A percentile compares a stretch with the other conserved stretches of the same genome.
Conservation (phyloP, 2,888 invertebrate genomes). For the Diarsia brunnea region DNA sequence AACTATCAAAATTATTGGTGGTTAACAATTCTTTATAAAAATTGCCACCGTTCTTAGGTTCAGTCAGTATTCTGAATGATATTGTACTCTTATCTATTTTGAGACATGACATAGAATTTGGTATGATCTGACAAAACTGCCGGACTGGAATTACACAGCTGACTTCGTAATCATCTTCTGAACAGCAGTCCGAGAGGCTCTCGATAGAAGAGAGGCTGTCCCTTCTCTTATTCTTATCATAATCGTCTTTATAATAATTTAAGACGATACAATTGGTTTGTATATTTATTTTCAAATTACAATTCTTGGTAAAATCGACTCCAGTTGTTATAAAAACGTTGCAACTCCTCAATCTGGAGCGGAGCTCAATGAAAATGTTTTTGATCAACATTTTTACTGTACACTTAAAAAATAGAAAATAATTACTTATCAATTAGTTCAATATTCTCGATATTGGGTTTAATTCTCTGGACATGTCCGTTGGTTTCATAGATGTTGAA, state of each 20-base stretch:
- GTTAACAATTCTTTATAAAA: conserved; percentile 86
- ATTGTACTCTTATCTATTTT: conserved; percentile 86
- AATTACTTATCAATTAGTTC: conserved; percentile 71
- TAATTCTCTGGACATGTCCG: conserved; percentile 87
- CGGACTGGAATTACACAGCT: conserved; percentile 81
- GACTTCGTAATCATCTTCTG: conserved; percentile 83
- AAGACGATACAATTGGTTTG: conserved; percentile 86
- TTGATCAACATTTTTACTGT: conserved; percentile 86
- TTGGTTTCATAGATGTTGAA: conserved; percentile 92
- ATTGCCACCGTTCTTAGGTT: conserved; percentile 85
- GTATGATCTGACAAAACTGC: conserved; percentile 86
- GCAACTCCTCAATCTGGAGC: conserved; percentile 91
- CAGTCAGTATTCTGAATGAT: conserved; percentile 87
- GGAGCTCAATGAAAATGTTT: conserved; percentile 90
- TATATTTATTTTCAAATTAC: conserved; percentile 87
- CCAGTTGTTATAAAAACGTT: conserved; percentile 91
- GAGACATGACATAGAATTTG: conserved; percentile 88
- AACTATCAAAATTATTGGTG: conserved; percentile 67
- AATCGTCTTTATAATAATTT: conserved; percentile 82
- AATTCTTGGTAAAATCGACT: conserved; percentile 83
- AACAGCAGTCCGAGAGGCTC: conserved; percentile 85
- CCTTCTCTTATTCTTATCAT: conserved; percentile 72
- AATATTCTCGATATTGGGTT: conserved; percentile 77
- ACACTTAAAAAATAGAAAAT: conserved; percentile 56
- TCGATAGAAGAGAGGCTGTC: conserved; percentile 88